Evolutionary conservation across 2,797 vertebrate genomes (phyloP).

Genomic region (Xenops minutus): DNA sequence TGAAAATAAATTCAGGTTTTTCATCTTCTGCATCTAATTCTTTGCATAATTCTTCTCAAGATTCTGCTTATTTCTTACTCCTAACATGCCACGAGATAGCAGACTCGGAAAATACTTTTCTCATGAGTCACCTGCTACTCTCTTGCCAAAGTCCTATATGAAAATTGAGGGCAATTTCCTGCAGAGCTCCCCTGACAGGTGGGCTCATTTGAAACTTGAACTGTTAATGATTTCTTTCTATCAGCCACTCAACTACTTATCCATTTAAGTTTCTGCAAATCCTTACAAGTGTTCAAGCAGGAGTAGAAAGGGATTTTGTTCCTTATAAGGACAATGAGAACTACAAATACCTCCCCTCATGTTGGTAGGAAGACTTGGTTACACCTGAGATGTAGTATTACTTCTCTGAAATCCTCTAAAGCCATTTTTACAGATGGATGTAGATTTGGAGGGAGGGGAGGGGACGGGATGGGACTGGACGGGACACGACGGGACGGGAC

Average conservation of each 20-base stretch:
- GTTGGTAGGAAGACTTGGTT: not conserved
- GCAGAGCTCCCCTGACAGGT: conserved; percentile 31
- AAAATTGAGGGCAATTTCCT: conserved; percentile 52
- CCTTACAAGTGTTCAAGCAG: not conserved
- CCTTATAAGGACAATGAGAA: not conserved
- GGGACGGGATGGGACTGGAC: too few relatives aligned
- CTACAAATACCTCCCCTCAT: not conserved
- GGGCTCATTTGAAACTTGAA: conserved; percentile 48
- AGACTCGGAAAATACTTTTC: not conserved
- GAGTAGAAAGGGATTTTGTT: not conserved
- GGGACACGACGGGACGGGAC: too few relatives aligned
- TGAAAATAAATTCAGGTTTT: not conserved
- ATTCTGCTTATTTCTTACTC: not conserved
- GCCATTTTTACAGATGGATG: not conserved
- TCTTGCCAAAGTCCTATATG: conserved; percentile 15
- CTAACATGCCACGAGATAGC: not conserved
- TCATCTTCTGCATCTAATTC: not conserved
- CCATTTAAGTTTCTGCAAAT: not conserved
- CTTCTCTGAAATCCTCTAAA: not conserved
- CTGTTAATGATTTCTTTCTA: not conserved
- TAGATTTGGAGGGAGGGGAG: not conserved
- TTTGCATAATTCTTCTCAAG: not conserved
- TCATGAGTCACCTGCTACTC: not conserved
- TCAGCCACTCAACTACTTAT: not conserved
- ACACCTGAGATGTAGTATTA: not conserved